A percentile compares a stretch with the other conserved stretches of the same genome.
phyloP scores from a whole-genome alignment of 2,797 vertebrate species.

The Danionella dracula region DNA sequence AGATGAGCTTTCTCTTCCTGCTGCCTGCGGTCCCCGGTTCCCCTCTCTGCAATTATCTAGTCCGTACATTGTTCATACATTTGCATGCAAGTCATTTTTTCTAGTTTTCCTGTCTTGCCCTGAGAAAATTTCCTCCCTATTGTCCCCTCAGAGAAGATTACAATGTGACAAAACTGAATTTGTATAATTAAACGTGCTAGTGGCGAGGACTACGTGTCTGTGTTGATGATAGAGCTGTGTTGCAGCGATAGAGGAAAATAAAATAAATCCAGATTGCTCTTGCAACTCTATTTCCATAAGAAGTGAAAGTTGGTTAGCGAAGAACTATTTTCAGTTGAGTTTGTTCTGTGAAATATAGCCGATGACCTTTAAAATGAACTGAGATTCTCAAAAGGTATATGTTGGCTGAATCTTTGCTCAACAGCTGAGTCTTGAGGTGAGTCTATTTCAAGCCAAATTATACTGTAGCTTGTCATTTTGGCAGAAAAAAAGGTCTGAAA shows the following conservation, averaged over 20 bases:
- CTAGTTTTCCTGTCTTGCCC: conserved; percentile 18
- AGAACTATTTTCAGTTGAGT: conserved; percentile 79
- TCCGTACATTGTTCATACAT: conserved; percentile 25
- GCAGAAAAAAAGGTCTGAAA: too few species aligned
- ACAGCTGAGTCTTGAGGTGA: too few species aligned
- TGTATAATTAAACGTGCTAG: conserved; percentile 51
- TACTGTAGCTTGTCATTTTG: too few species aligned
- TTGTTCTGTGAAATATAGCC: conserved; percentile 78
- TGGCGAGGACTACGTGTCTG: conserved; percentile 56
- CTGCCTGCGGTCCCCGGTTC: conserved; percentile 26
- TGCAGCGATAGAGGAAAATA: conserved; percentile 50
- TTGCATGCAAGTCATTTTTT: conserved; percentile 29
- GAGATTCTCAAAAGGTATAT: too few species aligned
- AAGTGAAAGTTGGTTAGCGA: conserved; percentile 79
- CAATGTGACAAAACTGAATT: conserved; percentile 48
- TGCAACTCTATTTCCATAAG: conserved; percentile 84
- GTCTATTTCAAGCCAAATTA: too few species aligned
- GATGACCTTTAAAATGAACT: too few species aligned
- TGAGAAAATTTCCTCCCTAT: conserved; percentile 30
- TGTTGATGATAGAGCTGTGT: conserved; percentile 67
- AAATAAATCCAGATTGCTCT: conserved; percentile 77
- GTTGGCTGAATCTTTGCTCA: too few species aligned
- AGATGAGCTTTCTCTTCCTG: conserved; percentile 30
- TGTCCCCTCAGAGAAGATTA: conserved; percentile 38
- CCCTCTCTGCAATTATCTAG: conserved; percentile 19